Evolutionary conservation across 2,888 invertebrate species (phyloP).

Genomic region (Rhaphigaster nebulosa): DNA sequence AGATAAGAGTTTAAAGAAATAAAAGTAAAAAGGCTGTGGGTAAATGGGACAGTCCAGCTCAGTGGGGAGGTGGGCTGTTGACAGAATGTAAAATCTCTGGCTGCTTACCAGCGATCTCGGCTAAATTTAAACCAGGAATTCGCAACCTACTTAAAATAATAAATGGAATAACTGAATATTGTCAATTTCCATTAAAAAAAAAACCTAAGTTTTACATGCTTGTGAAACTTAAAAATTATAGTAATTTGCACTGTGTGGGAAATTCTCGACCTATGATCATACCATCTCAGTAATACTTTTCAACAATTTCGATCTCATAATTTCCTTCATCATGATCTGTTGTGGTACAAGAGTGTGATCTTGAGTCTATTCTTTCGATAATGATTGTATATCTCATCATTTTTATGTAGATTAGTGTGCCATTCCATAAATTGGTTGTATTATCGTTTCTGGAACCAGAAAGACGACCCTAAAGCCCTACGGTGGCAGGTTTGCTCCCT

Average conservation of each 20-base stretch:
- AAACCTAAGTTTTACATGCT: too few relatives aligned
- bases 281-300: neutral
- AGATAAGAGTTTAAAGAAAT: constrained; percentile 9
- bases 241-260: neutral
- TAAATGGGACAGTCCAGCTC: neutral
- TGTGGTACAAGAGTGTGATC: neutral
- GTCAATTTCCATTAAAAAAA: too few relatives aligned
- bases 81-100: neutral
- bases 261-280: neutral
- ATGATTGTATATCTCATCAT: neutral
- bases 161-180: neutral
- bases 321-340: neutral
- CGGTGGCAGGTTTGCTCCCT: neutral
- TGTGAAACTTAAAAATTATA: neutral
- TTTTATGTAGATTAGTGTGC: neutral
- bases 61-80: neutral
- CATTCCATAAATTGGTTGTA: neutral
- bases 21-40: neutral
- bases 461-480: too few relatives aligned
- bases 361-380: neutral
- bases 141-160: constrained; percentile 21
- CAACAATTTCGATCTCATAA: neutral
- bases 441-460: neutral
- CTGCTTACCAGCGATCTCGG: neutral
- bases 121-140: constrained; percentile 19